Evolutionary conservation across 2,888 invertebrate genomes (phyloP).

Genomic region (Dryococelus australis): DNA sequence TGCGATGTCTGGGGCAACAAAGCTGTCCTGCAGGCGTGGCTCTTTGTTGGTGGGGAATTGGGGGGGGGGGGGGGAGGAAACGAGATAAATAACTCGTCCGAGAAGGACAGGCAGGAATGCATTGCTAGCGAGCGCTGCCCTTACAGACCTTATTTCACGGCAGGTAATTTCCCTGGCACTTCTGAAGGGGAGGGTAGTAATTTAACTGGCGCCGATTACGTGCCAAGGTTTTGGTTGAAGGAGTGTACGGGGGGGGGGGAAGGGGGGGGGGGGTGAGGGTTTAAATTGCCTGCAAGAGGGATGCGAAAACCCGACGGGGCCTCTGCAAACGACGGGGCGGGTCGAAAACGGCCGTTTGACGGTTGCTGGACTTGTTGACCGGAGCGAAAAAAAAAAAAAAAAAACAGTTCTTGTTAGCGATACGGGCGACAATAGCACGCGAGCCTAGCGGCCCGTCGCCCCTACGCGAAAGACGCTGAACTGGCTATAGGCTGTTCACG

Average conservation of each 20-base stretch:
- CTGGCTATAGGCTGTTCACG: too few relatives aligned
- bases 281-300: neutral
- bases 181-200: neutral
- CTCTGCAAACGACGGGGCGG: neutral
- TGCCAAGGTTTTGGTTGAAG: neutral
- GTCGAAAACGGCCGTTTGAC: neutral
- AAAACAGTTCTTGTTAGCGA: neutral
- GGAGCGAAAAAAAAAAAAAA: too few relatives aligned
- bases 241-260: neutral
- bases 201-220: slow-evolving; percentile 16
- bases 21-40: neutral
- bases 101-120: neutral
- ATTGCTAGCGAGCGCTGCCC: neutral
- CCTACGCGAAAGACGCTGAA: too few relatives aligned
- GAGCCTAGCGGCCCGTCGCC: too few relatives aligned
- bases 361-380: neutral
- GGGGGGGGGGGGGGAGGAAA: neutral
- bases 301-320: neutral
- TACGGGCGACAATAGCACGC: too few relatives aligned
- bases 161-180: neutral
- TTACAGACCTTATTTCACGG: slow-evolving; percentile 3
- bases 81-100: neutral
- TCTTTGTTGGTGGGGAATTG: neutral
- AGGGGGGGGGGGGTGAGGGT: neutral
- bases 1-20: too few relatives aligned